Base-by-base conservation (phyloP, 2,797 vertebrate genomes). In the Premnoplex brunnescens region DNA sequence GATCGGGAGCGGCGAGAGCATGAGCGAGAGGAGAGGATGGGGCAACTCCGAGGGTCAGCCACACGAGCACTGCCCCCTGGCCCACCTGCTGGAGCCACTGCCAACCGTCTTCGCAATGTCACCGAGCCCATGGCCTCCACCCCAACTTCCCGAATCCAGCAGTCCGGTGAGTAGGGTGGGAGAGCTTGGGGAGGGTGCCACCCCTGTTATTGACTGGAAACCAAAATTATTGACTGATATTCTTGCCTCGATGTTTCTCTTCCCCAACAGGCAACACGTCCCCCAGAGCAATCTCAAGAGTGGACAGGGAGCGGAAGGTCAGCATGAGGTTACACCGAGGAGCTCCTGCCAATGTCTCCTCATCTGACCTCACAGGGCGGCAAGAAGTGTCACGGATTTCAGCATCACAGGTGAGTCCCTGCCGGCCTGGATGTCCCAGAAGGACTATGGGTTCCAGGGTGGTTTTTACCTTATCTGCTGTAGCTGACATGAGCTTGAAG, bases 321-420 rank as follows among this genome's bases (percentile, higher is more conserved):
- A 99, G 99, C 98, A 99, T 99, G 99, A 98, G 99, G 93, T 99
- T 99, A 93, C 99, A 99, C 97, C 98, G 99, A 48, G 99, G 98
- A 54, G 99, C 99, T 27, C 99, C 99, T 7, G 99, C 99, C 97
- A 99, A 99, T 1, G 98, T 99, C 80, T 99, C 99, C 1, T 99
- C 99, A 59, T 99, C 99, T 72, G 99, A 99, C 97, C 99, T 99
- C 97, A 99, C 99, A 87, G 99, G 98, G 87, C 98, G 99, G 87
- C 99, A 99, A 94, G 99, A 99, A 97, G 99, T 99, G 91, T 99
- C 99, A 80, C 98, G 99, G 96, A 99, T 99, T 97, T 99, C 99
- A 96, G 99, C 99, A 32, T 99, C 99, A 97, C 99, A 99, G 98
- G 99, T 99, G 89, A 97, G 96, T 74, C 79, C 60, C 52, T 88